Evolutionary conservation across 2,797 vertebrate species (phyloP).

Genomic region (Eurystomus glaucurus): DNA sequence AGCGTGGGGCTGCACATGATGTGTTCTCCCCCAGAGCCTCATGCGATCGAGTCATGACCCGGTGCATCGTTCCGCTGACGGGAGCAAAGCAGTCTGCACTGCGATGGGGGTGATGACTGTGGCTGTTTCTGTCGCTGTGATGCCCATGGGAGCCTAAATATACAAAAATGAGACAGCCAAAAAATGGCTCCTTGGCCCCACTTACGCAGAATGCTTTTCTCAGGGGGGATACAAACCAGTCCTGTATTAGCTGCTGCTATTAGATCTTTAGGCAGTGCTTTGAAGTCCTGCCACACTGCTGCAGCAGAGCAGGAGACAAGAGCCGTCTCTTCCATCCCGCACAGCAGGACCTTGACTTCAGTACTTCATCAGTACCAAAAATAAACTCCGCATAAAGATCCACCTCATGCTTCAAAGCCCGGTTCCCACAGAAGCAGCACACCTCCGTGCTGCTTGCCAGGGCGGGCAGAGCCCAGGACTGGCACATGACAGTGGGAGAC

Average conservation of each 20-base stretch:
- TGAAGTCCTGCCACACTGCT: accelerated
- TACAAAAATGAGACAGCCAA: neutral
- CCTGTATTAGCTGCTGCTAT: neutral
- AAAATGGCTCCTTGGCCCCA: neutral
- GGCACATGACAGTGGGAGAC: neutral
- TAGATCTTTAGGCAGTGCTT: neutral
- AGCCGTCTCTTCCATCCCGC: neutral
- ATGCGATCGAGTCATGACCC: accelerated
- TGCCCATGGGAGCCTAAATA: neutral
- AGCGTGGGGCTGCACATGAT: accelerated
- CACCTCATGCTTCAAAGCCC: neutral
- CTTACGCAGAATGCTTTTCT: neutral
- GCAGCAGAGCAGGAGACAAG: neutral
- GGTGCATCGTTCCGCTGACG: neutral
- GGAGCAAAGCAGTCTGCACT: neutral
- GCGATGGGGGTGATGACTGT: neutral
- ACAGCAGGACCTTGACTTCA: neutral
- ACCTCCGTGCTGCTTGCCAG: neutral
- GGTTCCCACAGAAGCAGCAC: neutral
- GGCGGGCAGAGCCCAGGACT: neutral
- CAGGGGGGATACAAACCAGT: accelerated
- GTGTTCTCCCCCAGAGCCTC: neutral
- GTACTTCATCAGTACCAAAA: neutral
- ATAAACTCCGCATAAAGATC: neutral
- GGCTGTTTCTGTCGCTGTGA: neutral